A percentile compares a stretch with the other conserved stretches of the same genome.
Conservation (phyloP, 2,797 vertebrate genomes). For the Aldrovandia affinis region DNA sequence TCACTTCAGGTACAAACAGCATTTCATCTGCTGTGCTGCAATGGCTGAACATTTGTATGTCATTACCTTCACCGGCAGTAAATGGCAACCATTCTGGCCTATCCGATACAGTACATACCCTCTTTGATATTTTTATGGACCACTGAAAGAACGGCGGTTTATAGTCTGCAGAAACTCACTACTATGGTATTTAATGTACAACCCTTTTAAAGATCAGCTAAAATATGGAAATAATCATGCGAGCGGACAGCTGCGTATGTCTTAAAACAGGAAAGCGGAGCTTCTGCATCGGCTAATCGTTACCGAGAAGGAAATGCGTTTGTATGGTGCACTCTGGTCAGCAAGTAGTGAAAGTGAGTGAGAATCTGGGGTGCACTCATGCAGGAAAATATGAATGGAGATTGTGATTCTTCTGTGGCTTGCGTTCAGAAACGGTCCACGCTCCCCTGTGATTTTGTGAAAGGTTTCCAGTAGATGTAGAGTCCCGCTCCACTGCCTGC, state of each 20-base stretch:
- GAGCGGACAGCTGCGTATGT: background rate
- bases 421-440: background rate
- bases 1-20: background rate
- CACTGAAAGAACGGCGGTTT: background rate
- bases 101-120: background rate
- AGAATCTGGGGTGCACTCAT: background rate
- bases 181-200: background rate
- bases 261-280: background rate
- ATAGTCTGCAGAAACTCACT: background rate
- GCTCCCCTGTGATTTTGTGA: constrained; percentile 13
- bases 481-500: constrained; percentile 12
- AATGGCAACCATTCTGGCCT: background rate
- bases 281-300: background rate
- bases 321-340: background rate
- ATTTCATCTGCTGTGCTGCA: background rate
- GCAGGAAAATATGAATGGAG: constrained; percentile 19
- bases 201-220: background rate
- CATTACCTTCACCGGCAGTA: background rate
- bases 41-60: background rate
- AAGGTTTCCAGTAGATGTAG: constrained; percentile 12
- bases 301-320: background rate
- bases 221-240: background rate
- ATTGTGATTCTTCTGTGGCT: background rate
- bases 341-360: background rate
- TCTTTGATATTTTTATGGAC: constrained; percentile 14